phyloP scores from a whole-genome alignment of 2,888 invertebrate genomes.

The Chorisops tibialis region DNA sequence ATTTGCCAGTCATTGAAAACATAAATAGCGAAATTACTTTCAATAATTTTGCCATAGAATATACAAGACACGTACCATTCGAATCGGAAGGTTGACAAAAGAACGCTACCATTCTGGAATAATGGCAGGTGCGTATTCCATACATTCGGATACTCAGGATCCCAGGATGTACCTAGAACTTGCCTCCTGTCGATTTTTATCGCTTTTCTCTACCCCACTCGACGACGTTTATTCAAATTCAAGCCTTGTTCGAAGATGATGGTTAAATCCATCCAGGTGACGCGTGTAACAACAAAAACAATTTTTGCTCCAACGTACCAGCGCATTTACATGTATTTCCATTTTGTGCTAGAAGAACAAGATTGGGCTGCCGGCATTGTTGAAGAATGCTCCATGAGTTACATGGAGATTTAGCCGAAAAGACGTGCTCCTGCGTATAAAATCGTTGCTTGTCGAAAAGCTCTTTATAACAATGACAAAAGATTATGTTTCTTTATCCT shows the following conservation, averaged over 20 bases:
- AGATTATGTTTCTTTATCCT: too few species aligned
- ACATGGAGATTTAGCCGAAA: background rate
- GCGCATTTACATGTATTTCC: constrained; percentile 23
- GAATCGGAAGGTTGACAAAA: constrained; percentile 24
- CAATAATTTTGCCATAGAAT: constrained; percentile 27
- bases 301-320: constrained; percentile 4
- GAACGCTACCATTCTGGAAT: constrained; percentile 4
- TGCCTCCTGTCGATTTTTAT: constrained; percentile 4
- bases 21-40: constrained; percentile 31
- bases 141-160: background rate
- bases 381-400: background rate
- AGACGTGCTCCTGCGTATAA: background rate
- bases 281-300: constrained; percentile 21
- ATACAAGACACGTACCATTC: constrained; percentile 26
- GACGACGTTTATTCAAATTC: constrained; percentile 16
- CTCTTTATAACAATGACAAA: too few species aligned
- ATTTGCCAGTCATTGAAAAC: constrained; percentile 27
- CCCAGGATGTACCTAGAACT: background rate
- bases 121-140: constrained; percentile 19
- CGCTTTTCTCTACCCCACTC: background rate
- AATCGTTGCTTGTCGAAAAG: too few species aligned
- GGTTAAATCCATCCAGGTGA: constrained; percentile 24
- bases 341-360: constrained; percentile 4
- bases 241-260: constrained; percentile 22
- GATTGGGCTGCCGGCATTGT: too few species aligned